phyloP scores from a whole-genome alignment of 1,140 invertebrate genomes.

The Holotrichia oblita region DNA sequence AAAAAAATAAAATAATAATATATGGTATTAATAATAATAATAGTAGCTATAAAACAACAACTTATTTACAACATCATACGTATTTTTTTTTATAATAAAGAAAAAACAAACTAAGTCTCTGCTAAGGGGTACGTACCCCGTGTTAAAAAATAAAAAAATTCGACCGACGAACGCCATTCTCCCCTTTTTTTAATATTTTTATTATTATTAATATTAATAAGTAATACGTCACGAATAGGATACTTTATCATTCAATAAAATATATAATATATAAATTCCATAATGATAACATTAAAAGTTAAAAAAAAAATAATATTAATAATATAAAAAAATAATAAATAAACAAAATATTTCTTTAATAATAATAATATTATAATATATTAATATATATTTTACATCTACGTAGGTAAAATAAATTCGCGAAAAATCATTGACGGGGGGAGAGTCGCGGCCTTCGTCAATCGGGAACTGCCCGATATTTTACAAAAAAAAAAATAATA shows the following conservation, averaged over 20 bases:
- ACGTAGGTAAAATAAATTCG: slow-evolving; percentile 46
- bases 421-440: neutral
- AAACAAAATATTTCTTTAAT: slow-evolving; percentile 58
- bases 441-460: neutral
- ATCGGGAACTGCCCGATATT: neutral
- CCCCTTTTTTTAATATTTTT: slow-evolving; percentile 38
- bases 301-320: slow-evolving; percentile 42
- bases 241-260: slow-evolving; percentile 42
- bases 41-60: slow-evolving; percentile 62
- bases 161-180: slow-evolving; percentile 47
- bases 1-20: slow-evolving; percentile 63
- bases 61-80: slow-evolving; percentile 60
- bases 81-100: slow-evolving; percentile 44
- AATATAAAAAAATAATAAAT: slow-evolving; percentile 60
- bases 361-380: slow-evolving; percentile 45
- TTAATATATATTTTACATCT: slow-evolving; percentile 22
- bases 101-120: slow-evolving; percentile 57
- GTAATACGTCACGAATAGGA: slow-evolving; percentile 15
- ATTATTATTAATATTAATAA: slow-evolving; percentile 54
- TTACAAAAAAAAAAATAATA: too few relatives aligned
- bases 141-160: neutral
- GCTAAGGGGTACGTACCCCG: slow-evolving; percentile 44
- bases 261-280: slow-evolving; percentile 59
- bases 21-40: slow-evolving; percentile 53
- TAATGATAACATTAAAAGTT: slow-evolving; percentile 54